Conservation (phyloP, 2,113 vertebrate genomes). For the Pardalotus punctatus region DNA sequence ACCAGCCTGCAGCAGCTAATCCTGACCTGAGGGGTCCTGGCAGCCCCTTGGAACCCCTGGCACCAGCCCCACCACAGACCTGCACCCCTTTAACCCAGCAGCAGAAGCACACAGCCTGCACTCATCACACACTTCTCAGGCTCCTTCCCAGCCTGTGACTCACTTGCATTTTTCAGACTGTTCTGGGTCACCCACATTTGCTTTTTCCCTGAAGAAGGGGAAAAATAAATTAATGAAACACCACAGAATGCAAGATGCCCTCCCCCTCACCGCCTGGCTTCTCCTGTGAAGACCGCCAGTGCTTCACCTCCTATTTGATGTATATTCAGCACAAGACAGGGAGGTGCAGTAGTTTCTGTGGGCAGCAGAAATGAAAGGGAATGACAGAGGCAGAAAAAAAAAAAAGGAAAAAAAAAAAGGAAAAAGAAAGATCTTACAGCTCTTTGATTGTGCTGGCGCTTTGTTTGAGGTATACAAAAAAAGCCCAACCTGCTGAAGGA, state of each 20-base stretch:
- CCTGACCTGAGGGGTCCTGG: not conserved
- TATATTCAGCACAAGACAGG: slow-evolving; percentile 35
- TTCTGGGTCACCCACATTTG: slow-evolving; percentile 32
- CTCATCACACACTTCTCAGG: not conserved
- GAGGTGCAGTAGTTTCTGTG: slow-evolving; percentile 32
- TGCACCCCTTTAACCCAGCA: not conserved
- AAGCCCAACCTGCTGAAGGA: slow-evolving; percentile 38
- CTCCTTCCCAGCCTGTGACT: not conserved
- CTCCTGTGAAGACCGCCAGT: slow-evolving; percentile 25
- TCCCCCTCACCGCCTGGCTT: slow-evolving; percentile 22
- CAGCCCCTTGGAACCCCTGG: not conserved
- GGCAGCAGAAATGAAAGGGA: slow-evolving; percentile 67
- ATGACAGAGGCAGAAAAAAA: not conserved
- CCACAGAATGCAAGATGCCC: slow-evolving; percentile 2
- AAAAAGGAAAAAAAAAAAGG: not conserved
- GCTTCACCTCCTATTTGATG: slow-evolving; percentile 54
- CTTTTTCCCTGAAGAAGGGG: slow-evolving; percentile 1
- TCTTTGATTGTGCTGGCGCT: slow-evolving; percentile 56
- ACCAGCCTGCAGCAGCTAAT: not conserved
- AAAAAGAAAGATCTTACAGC: not conserved
- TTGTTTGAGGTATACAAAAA: slow-evolving; percentile 37
- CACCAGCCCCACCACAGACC: not conserved
- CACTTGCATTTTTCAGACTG: not conserved
- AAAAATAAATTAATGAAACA: slow-evolving; percentile 48
- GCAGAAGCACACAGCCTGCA: not conserved